Evolutionary conservation across 2,888 invertebrate genomes (phyloP), one percentile per base, ranked within the genome.

Genomic region (Parnassius smintheus): DNA sequence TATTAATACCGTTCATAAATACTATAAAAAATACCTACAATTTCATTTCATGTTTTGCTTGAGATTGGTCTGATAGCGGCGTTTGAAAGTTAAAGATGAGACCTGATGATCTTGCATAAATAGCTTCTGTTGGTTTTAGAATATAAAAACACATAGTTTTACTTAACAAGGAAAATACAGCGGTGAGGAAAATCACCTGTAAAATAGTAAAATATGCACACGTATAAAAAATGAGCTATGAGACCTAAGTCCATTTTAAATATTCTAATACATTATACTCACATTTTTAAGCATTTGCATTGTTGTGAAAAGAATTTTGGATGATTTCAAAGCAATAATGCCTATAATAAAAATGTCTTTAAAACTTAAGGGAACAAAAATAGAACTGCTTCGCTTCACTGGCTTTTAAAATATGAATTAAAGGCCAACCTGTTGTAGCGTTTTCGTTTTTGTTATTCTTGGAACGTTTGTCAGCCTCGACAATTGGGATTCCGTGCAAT

Each of bases 341-440:
- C 9, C 42, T 42, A 2, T 9, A 10, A 61, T 35, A 61, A 55
- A 55, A 45, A 61, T 55, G 13, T 42, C 7, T 44, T 54, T 18
- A 22, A 54, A 18, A 2, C 18, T 51, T 44, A 13, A 18, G 22
- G 9, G 42, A 49, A 50, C 45, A 41, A 44, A 11, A n/a, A 35
- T 22, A 45, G 45, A 59, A 56, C 59, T 56, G 46, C 51, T 52
- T 56, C 55, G 56, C 59, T 59, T 56, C 56, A 59, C 56, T 56
- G 41, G 35, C 52, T 56, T 22, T 25, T 55, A 48, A 55, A 48
- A 63, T 35, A 50, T 56, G 56, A 63, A 51, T 59, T 52, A 63
- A 42, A 56, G 50, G 52, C 56, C 46, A 56, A 59, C 25, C 56
- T 51, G 51, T 51, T 46, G 52, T 22, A 48, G 45, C 59, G 51